Evolutionary conservation across 2,888 invertebrate species (phyloP).

Genomic region (Brachylomia viminalis): DNA sequence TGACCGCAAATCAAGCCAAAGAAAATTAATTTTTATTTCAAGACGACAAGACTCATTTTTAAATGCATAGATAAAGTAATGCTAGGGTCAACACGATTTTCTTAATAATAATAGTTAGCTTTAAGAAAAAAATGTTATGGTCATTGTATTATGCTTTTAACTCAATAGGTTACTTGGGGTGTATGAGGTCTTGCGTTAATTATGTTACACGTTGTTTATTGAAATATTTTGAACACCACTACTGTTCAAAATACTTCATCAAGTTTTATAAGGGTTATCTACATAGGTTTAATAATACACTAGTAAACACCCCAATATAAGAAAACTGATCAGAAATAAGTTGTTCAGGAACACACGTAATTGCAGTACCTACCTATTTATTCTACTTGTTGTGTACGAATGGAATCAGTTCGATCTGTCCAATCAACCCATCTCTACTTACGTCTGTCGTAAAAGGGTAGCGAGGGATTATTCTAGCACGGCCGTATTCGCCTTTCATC

Average conservation of each 20-base stretch:
- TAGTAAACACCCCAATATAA: background rate
- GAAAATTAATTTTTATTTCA: no score
- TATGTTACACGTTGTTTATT: no score
- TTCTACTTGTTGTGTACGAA: slow-evolving; percentile 35
- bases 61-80: no score
- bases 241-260: background rate
- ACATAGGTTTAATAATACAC: background rate
- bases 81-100: no score
- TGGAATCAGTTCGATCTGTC: slow-evolving; percentile 38
- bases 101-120: no score
- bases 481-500: slow-evolving; percentile 8
- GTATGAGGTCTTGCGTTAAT: no score
- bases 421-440: slow-evolving; percentile 54
- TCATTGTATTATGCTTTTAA: no score
- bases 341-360: slow-evolving; percentile 8
- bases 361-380: slow-evolving; percentile 19
- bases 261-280: background rate
- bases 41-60: no score
- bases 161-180: no score
- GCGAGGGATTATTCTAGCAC: slow-evolving; percentile 41
- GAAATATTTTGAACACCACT: slow-evolving; percentile 1
- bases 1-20: no score
- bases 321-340: slow-evolving; percentile 25
- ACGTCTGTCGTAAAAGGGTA: slow-evolving; percentile 55
- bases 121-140: no score